Conservation (phyloP, 2,888 invertebrate genomes). For the Aphrophora alni region DNA sequence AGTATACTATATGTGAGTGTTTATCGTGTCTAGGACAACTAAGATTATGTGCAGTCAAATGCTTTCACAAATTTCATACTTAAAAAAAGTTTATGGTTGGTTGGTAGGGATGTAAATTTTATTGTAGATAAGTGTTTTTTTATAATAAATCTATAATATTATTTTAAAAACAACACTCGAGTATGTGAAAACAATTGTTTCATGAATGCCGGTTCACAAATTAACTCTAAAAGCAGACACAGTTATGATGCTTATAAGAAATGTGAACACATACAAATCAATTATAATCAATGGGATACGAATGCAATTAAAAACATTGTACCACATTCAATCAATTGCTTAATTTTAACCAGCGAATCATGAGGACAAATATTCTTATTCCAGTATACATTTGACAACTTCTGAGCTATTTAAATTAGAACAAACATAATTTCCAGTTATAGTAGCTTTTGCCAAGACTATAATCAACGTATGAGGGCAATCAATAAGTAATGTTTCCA, state of each 20-base stretch:
- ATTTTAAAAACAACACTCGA: too few relatives aligned
- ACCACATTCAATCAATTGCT: neutral
- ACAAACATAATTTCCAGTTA: conserved; percentile 16
- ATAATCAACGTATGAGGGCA: conserved; percentile 11
- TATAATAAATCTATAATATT: too few relatives aligned
- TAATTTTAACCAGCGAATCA: neutral
- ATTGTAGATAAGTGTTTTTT: too few relatives aligned
- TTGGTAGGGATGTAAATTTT: too few relatives aligned
- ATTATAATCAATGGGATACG: too few relatives aligned
- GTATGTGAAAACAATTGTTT: too few relatives aligned
- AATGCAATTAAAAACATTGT: neutral
- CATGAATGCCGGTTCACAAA: conserved; percentile 13
- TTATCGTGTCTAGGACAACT: too few relatives aligned
- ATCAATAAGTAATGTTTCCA: neutral
- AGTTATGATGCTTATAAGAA: conserved; percentile 13
- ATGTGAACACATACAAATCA: neutral
- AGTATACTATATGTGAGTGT: too few relatives aligned
- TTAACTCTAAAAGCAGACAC: neutral
- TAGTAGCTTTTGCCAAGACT: neutral
- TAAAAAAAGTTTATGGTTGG: too few relatives aligned
- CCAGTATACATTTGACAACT: neutral
- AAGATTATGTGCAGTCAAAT: too few relatives aligned
- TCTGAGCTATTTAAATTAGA: neutral
- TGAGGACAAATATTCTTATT: neutral
- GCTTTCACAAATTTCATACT: too few relatives aligned